Evolutionary conservation across 2,113 vertebrate species (phyloP).

Genomic region (Nansenia antarctica): DNA sequence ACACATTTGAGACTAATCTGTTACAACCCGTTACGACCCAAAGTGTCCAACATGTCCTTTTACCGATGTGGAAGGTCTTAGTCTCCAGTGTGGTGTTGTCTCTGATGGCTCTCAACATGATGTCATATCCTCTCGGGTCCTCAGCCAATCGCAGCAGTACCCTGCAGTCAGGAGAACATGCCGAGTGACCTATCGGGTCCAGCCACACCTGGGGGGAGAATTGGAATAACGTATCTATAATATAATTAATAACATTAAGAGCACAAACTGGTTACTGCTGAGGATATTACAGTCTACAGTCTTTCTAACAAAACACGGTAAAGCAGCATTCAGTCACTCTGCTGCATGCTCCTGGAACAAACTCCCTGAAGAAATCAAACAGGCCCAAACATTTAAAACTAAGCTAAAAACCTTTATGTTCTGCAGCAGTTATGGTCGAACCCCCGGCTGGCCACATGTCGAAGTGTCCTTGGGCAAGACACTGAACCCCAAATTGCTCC

Average conservation of each 20-base stretch:
- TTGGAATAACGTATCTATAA: neutral
- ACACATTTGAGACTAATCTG: neutral
- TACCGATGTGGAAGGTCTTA: conserved; percentile 77
- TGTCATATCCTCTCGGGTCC: conserved; percentile 68
- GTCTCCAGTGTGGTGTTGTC: conserved; percentile 58
- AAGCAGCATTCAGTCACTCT: no score
- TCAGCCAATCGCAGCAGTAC: conserved; percentile 62
- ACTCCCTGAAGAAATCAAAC: no score
- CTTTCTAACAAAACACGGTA: no score
- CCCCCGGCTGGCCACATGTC: no score
- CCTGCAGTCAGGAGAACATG: conserved; percentile 66
- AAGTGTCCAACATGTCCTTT: conserved; percentile 1
- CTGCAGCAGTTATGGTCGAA: no score
- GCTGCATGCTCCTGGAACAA: no score
- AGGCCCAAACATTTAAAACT: no score
- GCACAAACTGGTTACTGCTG: neutral
- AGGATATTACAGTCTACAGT: neutral
- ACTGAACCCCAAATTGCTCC: no score
- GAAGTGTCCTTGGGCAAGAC: no score
- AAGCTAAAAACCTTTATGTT: no score
- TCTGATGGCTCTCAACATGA: conserved; percentile 75
- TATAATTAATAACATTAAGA: neutral
- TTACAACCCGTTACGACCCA: no score
- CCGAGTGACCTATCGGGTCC: conserved; percentile 44
- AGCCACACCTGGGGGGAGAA: conserved; percentile 43